phyloP scores from a whole-genome alignment of 2,113 vertebrate genomes.

The Indri indri region DNA sequence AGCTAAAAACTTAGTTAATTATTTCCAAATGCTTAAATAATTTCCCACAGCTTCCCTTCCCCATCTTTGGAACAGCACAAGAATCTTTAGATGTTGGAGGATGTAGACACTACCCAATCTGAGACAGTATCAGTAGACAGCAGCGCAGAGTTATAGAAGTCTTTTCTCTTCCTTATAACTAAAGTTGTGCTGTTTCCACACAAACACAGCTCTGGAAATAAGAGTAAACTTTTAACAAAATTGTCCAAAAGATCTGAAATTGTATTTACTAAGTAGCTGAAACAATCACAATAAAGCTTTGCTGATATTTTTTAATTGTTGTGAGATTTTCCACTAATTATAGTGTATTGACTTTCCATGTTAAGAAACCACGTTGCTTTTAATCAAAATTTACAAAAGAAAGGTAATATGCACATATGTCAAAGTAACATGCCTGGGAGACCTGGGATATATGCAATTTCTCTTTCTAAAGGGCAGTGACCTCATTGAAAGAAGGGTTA shows the following conservation, averaged over 20 bases:
- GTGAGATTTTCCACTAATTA: not conserved
- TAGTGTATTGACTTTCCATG: not conserved
- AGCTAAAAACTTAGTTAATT: not conserved
- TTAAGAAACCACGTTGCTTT: not conserved
- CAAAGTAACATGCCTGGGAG: not conserved
- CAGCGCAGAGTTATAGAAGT: not conserved
- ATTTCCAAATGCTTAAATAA: not conserved
- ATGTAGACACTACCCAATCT: not conserved
- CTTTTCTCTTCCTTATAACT: not conserved
- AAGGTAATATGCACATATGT: not conserved
- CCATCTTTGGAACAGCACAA: not conserved
- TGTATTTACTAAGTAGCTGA: not conserved
- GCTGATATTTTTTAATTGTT: not conserved
- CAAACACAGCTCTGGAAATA: not conserved
- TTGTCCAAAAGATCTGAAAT: not conserved
- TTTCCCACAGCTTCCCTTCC: not conserved
- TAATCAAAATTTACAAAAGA: slow-evolving; percentile 1
- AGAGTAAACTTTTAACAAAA: not conserved
- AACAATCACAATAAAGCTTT: not conserved
- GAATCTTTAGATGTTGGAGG: not conserved
- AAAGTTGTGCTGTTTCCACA: not conserved
- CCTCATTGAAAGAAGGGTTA: not conserved
- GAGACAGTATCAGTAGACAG: not conserved
- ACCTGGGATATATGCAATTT: not conserved
- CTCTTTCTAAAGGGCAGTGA: not conserved